These are phyloP conservation scores for Microctonus aethiopoides DNA, from an alignment of 2,888 invertebrate genomes.

Conservation along the genomic window DNA sequence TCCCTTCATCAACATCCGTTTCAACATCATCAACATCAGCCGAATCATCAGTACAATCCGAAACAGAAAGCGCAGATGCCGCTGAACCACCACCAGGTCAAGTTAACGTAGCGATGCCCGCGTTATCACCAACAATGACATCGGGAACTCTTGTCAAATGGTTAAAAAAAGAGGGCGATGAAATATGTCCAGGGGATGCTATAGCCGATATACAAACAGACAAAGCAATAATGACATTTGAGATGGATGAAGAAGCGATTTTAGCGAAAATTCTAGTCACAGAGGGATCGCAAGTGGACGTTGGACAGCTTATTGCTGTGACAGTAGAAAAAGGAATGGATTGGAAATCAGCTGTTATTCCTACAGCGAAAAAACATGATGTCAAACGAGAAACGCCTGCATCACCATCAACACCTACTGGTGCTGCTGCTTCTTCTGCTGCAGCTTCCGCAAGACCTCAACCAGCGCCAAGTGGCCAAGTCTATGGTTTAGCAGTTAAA, in stretches of 20 bases:
- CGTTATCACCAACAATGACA: constrained; percentile 75
- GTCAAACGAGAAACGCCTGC: constrained; percentile 29
- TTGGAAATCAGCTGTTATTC: constrained; percentile 69
- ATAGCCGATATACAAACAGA: constrained; percentile 76
- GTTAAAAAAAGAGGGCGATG: constrained; percentile 71
- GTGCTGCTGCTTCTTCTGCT: constrained; percentile 32
- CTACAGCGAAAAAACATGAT: constrained; percentile 43
- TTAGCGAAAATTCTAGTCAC: constrained; percentile 72
- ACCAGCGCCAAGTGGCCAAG: constrained; percentile 56
- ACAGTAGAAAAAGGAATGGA: constrained; percentile 73
- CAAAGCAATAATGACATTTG: constrained; percentile 74
- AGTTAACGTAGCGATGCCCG: constrained; percentile 70
- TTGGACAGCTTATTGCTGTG: constrained; percentile 72
- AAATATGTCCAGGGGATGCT: constrained; percentile 71
- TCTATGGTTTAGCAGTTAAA: constrained; percentile 73
- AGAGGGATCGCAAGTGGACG: constrained; percentile 68
- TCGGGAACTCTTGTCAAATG: constrained; percentile 72
- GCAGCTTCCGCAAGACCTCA: constrained; percentile 33
- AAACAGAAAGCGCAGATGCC: constrained; percentile 36
- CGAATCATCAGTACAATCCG: constrained; percentile 31
- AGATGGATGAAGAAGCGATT: constrained; percentile 72
- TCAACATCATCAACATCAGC: constrained; percentile 35
- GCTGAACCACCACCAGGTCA: constrained; percentile 58
- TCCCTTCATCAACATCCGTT: constrained; percentile 54
- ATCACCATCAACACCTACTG: constrained; percentile 31